These are phyloP conservation scores for Phoxinus dragarum DNA, from an alignment of 2,797 vertebrate species.

Conservation along the genomic window DNA sequence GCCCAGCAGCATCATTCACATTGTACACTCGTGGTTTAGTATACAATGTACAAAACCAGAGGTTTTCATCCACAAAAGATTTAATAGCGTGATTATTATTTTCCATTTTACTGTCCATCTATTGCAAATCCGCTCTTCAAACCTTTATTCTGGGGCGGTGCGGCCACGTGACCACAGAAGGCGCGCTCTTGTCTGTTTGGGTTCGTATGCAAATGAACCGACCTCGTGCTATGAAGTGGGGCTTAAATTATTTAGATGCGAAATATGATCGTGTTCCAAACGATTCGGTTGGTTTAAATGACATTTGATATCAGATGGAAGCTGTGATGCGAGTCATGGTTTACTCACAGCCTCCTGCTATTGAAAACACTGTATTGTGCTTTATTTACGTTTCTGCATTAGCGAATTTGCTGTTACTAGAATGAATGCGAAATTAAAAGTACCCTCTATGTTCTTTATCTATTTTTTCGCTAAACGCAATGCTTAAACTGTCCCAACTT, in stretches of 20 bases:
- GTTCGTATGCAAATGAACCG: conserved; percentile 76
- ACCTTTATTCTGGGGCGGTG: neutral
- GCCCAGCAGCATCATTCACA: conserved; percentile 17
- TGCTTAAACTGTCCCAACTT: neutral
- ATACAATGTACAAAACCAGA: neutral
- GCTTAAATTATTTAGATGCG: conserved; percentile 72
- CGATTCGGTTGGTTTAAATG: conserved; percentile 1
- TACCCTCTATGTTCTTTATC: neutral
- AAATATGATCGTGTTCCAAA: conserved; percentile 59
- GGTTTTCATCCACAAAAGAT: neutral
- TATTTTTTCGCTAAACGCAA: neutral
- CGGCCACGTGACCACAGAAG: conserved; percentile 26
- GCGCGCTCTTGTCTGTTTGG: conserved; percentile 71
- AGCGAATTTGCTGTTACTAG: neutral
- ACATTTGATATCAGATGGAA: conserved; percentile 10
- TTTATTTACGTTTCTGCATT: neutral
- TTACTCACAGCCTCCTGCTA: neutral
- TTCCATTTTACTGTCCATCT: neutral
- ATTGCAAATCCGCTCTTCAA: neutral
- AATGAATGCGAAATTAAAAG: neutral
- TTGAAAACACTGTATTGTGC: neutral
- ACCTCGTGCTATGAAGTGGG: conserved; percentile 52
- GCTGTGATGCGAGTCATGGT: neutral
- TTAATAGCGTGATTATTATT: neutral
- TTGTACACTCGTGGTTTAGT: neutral